A percentile compares a stretch with the other conserved stretches of the same genome.
phyloP scores from a whole-genome alignment of 2,888 invertebrate species.

The Limnephilus lunatus region DNA sequence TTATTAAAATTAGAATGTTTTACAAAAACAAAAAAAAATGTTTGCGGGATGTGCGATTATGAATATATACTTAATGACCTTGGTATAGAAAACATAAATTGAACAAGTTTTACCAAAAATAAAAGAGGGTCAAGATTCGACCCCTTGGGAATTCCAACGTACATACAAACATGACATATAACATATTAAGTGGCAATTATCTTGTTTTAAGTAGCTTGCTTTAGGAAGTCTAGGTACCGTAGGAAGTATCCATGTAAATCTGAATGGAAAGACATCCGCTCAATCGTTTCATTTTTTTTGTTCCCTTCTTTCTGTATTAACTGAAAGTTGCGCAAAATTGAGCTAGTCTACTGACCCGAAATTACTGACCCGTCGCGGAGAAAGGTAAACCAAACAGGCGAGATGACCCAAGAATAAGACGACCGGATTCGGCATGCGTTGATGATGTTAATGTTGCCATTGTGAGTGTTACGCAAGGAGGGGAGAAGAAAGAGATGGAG shows the following conservation, averaged over 20 bases:
- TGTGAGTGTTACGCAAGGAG: background rate
- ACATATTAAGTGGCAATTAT: background rate
- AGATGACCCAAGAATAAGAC: conserved; percentile 11
- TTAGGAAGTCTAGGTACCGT: no score
- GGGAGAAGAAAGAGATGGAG: background rate
- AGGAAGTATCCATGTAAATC: background rate
- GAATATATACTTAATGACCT: background rate
- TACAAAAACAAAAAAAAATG: no score
- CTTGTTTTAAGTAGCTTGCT: no score
- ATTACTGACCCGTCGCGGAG: conserved; percentile 4
- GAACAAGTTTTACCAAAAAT: background rate
- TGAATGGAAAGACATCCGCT: background rate
- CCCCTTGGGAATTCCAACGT: background rate
- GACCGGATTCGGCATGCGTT: background rate
- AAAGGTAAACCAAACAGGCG: background rate
- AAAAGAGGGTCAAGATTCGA: background rate
- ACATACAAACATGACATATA: no score
- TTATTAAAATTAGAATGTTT: background rate
- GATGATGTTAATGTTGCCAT: background rate
- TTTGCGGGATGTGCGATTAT: background rate
- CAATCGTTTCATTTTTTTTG: background rate
- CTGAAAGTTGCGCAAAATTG: background rate
- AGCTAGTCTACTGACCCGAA: conserved; percentile 11
- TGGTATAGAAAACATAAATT: background rate
- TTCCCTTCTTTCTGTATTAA: background rate